These are phyloP conservation scores for Myocastor coypus DNA, from an alignment of 2,113 vertebrate genomes.

Conservation along the genomic window DNA sequence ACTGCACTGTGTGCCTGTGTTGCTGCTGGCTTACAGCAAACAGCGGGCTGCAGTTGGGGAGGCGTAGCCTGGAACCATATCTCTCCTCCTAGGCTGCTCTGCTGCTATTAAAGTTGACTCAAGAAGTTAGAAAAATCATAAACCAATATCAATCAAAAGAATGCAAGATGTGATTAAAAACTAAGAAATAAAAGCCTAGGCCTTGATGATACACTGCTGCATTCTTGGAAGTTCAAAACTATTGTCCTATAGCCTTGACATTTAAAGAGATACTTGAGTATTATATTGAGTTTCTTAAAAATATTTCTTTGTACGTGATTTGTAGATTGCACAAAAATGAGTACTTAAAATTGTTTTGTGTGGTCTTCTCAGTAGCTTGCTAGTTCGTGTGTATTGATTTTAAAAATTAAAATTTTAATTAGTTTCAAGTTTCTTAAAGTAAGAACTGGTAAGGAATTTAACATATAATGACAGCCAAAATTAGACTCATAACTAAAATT, in stretches of 20 bases:
- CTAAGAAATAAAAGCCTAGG: too few species aligned
- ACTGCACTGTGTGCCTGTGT: neutral
- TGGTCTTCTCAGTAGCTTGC: neutral
- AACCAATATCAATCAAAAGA: too few species aligned
- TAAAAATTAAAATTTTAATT: conserved; percentile 31
- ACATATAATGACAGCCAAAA: conserved; percentile 50
- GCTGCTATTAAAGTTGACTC: too few species aligned
- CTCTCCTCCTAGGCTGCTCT: neutral
- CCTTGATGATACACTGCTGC: neutral
- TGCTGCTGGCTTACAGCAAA: neutral
- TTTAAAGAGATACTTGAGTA: neutral
- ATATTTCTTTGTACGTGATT: neutral
- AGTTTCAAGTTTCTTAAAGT: neutral
- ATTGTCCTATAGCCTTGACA: neutral
- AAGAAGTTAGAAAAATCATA: too few species aligned
- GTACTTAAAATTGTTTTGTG: neutral
- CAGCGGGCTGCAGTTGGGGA: neutral
- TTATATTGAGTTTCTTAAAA: conserved; percentile 17
- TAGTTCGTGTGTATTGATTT: neutral
- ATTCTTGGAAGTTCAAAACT: neutral
- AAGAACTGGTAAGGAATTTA: conserved; percentile 22
- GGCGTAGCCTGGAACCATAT: neutral
- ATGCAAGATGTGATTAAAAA: too few species aligned
- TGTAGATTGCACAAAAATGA: neutral
- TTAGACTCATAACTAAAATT: conserved; percentile 38